Evolutionary conservation across 2,888 invertebrate species (phyloP), one percentile per base, ranked within the genome.

Genomic region (Heliconius aoede): DNA sequence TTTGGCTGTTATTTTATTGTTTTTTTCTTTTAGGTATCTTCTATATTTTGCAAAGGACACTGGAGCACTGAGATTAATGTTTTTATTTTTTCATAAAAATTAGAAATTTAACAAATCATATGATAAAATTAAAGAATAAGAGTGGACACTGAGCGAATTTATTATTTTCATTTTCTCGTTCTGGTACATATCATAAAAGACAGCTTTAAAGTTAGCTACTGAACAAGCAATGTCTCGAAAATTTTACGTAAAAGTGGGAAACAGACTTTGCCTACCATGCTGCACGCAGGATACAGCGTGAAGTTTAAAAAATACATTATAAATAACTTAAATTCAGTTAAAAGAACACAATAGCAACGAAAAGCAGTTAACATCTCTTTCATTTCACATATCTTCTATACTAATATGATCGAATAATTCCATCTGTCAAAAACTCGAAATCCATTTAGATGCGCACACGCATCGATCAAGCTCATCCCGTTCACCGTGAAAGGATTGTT

Each of bases 381-480:
- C 28, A 55, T 68, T 32, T 64, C 60, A 5, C 60, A 60, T 36
- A 55, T n/a, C n/a, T n/a, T n/a, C 9, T 55, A 9, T 9, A 55
- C 9, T 64, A 64, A 11, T 46, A 28, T 68, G 68, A 32, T 69
- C n/a, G 30, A 69, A 69, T 69, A 69, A 69, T 69, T n/a, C 55
- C 67, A 77, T 51, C 75, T 79, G 80, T 79, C 78, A 80, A 76
- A 79, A 72, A 76, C 32, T 51, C 13, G 73, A 83, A 86, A 88
- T 85, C 88, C 81, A 76, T 86, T 89, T 87, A 84, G 86, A 79
- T 84, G 84, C 84, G 85, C 83, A 78, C 83, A 83, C 85, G 80
- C 78, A 91, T 91, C 90, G 82, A 92, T 92, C 90, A 89, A 80
- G 79, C 76, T 80, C 85, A 89, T 89, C 89, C 88, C 85, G 84